These are phyloP conservation scores for Trichomycterus rosablanca DNA, from an alignment of 2,113 vertebrate species.

Conservation along the genomic window DNA sequence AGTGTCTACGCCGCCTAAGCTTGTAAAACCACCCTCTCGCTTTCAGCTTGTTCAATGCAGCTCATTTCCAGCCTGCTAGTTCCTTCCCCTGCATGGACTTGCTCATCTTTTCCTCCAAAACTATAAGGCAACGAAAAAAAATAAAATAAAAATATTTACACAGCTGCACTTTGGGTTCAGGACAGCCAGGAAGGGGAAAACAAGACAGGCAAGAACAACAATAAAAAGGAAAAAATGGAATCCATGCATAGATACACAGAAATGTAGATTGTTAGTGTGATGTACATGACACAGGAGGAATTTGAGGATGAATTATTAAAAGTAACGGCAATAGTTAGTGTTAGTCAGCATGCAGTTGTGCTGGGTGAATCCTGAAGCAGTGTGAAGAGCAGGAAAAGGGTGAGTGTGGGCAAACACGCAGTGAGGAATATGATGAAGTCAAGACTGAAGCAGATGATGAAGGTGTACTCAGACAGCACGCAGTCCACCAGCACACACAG, in stretches of 20 bases:
- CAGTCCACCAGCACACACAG: slow-evolving; percentile 89
- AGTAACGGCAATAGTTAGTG: background rate
- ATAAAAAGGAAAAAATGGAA: slow-evolving; percentile 34
- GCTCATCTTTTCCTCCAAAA: slow-evolving; percentile 33
- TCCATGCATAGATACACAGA: slow-evolving; percentile 23
- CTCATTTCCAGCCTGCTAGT: slow-evolving; percentile 20
- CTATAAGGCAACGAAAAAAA: slow-evolving; percentile 41
- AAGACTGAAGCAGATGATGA: slow-evolving; percentile 83
- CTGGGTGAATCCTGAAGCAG: slow-evolving; percentile 75
- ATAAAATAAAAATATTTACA: slow-evolving; percentile 37
- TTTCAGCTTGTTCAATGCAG: slow-evolving; percentile 1
- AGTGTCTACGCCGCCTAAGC: slow-evolving; percentile 2
- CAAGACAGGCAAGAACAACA: slow-evolving; percentile 26
- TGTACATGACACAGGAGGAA: slow-evolving; percentile 1
- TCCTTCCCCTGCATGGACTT: slow-evolving; percentile 30
- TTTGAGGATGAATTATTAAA: background rate
- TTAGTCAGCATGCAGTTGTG: slow-evolving; percentile 73
- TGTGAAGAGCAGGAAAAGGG: slow-evolving; percentile 83
- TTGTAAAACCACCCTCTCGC: background rate
- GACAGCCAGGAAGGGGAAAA: slow-evolving; percentile 32
- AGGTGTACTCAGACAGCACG: slow-evolving; percentile 78
- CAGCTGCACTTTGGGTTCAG: slow-evolving; percentile 31
- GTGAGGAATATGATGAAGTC: slow-evolving; percentile 90
- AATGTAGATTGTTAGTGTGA: slow-evolving; percentile 32
- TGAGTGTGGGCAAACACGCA: slow-evolving; percentile 88